Evolutionary conservation across 1,140 invertebrate genomes (phyloP), one percentile per base, ranked within the genome.

Genomic region (Lutraria rhynchaena): DNA sequence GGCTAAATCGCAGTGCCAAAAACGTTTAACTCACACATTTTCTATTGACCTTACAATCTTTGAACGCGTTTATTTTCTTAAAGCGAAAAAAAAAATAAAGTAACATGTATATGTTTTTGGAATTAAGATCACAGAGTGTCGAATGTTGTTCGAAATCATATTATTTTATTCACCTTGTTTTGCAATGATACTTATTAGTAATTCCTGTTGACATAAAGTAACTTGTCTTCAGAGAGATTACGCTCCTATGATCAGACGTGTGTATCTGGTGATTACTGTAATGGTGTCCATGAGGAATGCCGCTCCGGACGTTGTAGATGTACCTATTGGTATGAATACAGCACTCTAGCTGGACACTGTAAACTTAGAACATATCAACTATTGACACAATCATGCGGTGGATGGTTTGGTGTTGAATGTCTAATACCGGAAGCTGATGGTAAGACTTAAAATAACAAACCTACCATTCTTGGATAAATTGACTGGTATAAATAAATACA

Each of bases 191-290:
- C 37, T 46, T 69, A 41, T 44, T 69, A 57, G 27, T 33, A 27
- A 55, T 51, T 29, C 19, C 22, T 15, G 69, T 17, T 5, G 1
- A 31, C 65, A 35, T 49, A 57, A 24, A n/a, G 3, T 65, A 11
- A 41, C 69, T 78, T 44, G 19, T 41, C 33, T 70, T 31, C 61
- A 80, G 76, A 69, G 35, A 57, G 35, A 41, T 60, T 80, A 49
- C 37, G 76, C 5, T 19, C 33, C 5, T 80, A 69, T 35, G 4
- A 41, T 7, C 33, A 80, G 35, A 7, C 31, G 11, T 80, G 76
- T 29, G 63, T 37, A n/a, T 13, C 33, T 5, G 35, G 22, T n/a
- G 41, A 67, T 35, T 55, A 67, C 27, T 80, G 76, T 46, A 70
- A 69, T 37, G 76, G 29, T 3, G 53, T 35, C 0, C 41, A 80